A percentile compares a stretch with the other conserved stretches of the same genome.
phyloP scores from a whole-genome alignment of 2,888 invertebrate genomes.

The Crossocerus cetratus region DNA sequence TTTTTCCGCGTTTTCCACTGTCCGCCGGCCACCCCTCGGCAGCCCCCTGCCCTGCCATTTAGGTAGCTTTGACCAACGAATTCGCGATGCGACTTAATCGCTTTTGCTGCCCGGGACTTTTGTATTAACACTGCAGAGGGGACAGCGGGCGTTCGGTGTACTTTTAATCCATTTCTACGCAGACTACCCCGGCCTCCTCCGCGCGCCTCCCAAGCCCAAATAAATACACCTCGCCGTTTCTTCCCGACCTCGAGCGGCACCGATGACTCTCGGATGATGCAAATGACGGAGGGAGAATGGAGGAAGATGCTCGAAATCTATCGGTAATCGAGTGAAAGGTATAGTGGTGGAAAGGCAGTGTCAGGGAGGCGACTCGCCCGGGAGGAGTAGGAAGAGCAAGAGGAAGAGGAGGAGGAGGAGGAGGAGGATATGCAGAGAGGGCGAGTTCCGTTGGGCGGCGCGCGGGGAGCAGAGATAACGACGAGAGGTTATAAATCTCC shows the following conservation, averaged over 20 bases:
- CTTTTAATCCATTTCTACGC: no score
- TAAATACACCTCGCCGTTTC: no score
- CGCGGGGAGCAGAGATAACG: slow-evolving; percentile 68
- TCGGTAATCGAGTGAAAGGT: slow-evolving; percentile 56
- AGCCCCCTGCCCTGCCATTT: background rate
- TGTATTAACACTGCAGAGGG: no score
- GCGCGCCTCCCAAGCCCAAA: no score
- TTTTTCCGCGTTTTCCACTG: no score
- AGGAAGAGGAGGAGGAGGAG: slow-evolving; percentile 9
- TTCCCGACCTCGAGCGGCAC: background rate
- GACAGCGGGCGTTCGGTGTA: no score
- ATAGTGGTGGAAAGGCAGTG: slow-evolving; percentile 1
- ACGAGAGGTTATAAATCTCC: slow-evolving; percentile 74
- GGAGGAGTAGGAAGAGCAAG: slow-evolving; percentile 24
- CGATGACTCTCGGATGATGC: slow-evolving; percentile 26
- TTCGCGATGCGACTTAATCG: no score
- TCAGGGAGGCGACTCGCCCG: slow-evolving; percentile 14
- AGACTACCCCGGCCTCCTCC: no score
- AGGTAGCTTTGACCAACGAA: no score
- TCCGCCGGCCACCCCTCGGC: background rate
- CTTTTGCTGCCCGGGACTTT: no score
- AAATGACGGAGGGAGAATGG: slow-evolving; percentile 3
- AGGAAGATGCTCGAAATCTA: slow-evolving; percentile 49
- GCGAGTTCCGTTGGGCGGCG: slow-evolving; percentile 45
- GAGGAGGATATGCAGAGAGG: slow-evolving; percentile 5